Conservation (phyloP, 2,113 vertebrate species). For the Otus sunia region DNA sequence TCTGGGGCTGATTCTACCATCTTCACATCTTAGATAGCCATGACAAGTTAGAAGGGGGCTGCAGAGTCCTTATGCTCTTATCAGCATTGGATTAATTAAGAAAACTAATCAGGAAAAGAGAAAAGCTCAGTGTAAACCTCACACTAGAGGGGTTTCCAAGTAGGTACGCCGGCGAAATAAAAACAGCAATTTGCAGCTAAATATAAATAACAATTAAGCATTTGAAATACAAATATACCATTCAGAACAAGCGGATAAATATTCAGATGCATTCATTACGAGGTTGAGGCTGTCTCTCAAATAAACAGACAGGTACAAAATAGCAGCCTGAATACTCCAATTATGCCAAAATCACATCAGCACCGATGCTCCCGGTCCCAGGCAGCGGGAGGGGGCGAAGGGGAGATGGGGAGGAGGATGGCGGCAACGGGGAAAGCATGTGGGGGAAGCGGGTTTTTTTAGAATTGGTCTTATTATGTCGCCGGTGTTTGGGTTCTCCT, state of each 20-base stretch:
- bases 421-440: not conserved
- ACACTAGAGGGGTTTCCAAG: not conserved
- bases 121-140: not conserved
- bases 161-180: not conserved
- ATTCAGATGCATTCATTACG: not conserved
- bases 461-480: not conserved
- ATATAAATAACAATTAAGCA: constrained; percentile 62
- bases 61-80: not conserved
- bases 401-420: not conserved
- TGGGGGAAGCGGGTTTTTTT: not conserved
- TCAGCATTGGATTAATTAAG: not conserved
- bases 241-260: constrained; percentile 34
- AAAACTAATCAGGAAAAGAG: not conserved
- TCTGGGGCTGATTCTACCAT: not conserved
- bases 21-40: accelerated
- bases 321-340: not conserved
- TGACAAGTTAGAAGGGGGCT: not conserved
- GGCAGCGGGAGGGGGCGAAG: not conserved
- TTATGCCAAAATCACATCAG: not conserved
- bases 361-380: accelerated
- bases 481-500: not conserved
- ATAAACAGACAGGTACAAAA: constrained; percentile 34
- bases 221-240: constrained; percentile 27
- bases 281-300: constrained; percentile 27
- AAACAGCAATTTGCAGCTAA: constrained; percentile 58